A percentile compares a stretch with the other conserved stretches of the same genome.
These are phyloP conservation scores for Callospermophilus lateralis DNA, from an alignment of 2,113 vertebrate genomes.

Conservation along the genomic window DNA sequence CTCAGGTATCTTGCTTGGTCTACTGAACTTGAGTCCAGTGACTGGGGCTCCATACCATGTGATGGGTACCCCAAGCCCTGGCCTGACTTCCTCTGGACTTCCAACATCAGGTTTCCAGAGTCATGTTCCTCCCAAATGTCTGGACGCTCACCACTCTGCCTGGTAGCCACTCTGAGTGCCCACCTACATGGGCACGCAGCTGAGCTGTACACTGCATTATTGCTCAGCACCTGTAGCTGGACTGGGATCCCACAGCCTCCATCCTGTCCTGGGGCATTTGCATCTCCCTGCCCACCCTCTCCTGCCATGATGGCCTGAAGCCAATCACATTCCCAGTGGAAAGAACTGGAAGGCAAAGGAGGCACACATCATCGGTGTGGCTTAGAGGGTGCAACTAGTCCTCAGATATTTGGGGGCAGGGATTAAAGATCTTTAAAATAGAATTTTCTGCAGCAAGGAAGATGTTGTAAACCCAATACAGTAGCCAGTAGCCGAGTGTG, in stretches of 20 bases:
- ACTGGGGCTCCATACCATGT: neutral
- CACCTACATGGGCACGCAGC: neutral
- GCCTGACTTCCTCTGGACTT: neutral
- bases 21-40: neutral
- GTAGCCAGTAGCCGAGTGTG: neutral
- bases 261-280: neutral
- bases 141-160: neutral
- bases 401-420: neutral
- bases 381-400: neutral
- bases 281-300: neutral
- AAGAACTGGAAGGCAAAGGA: neutral
- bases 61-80: neutral
- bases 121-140: neutral
- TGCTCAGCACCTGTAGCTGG: neutral
- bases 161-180: neutral
- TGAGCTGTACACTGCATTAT: rapidly evolving
- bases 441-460: neutral
- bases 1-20: neutral
- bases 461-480: neutral
- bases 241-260: neutral
- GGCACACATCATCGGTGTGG: neutral
- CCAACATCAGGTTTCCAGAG: neutral
- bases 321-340: no score
- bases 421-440: neutral
- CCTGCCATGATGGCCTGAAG: neutral